These are phyloP conservation scores for Drosophila baimaii DNA, from an alignment of 1,140 invertebrate species.

Conservation along the genomic window DNA sequence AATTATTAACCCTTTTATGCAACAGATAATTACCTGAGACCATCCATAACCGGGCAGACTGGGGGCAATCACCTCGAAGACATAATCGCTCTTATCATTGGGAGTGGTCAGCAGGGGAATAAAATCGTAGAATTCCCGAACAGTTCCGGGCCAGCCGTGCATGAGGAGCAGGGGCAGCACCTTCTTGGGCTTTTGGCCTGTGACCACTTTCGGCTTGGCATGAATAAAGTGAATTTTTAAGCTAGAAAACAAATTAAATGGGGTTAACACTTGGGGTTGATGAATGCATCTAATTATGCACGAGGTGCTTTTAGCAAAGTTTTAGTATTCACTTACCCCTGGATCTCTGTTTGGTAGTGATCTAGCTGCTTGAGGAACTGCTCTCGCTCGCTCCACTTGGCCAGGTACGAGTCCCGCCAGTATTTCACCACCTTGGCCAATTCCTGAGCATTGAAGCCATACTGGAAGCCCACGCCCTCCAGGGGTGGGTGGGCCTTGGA, in stretches of 20 bases:
- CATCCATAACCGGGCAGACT: constrained; percentile 94
- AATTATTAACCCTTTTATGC: not conserved
- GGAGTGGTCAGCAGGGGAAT: constrained; percentile 89
- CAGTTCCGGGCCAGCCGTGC: constrained; percentile 96
- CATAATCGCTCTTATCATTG: constrained; percentile 86
- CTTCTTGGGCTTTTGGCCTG: constrained; percentile 80
- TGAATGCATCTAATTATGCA: constrained; percentile 1
- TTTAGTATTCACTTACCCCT: constrained; percentile 84
- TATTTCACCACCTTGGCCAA: constrained; percentile 88
- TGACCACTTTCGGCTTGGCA: constrained; percentile 85
- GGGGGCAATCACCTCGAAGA: constrained; percentile 92
- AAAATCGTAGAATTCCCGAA: constrained; percentile 93
- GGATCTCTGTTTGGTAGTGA: constrained; percentile 90
- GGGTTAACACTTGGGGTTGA: constrained; percentile 20
- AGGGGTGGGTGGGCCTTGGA: constrained; percentile 86
- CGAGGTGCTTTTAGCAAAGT: not conserved
- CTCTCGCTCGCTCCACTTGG: constrained; percentile 88
- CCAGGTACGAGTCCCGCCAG: constrained; percentile 90
- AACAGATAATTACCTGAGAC: constrained; percentile 87
- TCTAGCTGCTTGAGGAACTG: constrained; percentile 88
- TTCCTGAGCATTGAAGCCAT: constrained; percentile 90
- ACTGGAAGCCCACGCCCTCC: constrained; percentile 89
- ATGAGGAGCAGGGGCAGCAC: constrained; percentile 90
- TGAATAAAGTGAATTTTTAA: constrained; percentile 91
- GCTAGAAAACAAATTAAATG: constrained; percentile 72